Evolutionary conservation across 2,113 vertebrate genomes (phyloP).

Genomic region (Numenius arquata): DNA sequence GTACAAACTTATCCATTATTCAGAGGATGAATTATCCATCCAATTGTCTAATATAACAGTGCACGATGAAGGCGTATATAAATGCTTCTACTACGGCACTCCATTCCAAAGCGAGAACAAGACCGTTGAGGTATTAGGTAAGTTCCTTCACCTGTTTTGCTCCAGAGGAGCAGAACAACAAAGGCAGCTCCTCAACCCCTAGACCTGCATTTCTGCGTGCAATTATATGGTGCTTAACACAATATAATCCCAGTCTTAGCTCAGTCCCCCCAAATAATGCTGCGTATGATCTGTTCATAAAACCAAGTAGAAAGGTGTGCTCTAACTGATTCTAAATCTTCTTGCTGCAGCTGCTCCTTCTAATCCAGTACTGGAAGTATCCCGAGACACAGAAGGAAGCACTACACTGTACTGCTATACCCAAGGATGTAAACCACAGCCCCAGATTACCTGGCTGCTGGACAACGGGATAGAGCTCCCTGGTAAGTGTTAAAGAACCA

Average conservation of each 20-base stretch:
- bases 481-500: background rate
- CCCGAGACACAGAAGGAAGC: background rate
- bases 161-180: background rate
- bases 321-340: background rate
- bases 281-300: background rate
- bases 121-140: conserved; percentile 65
- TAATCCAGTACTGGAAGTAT: conserved; percentile 48
- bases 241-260: background rate
- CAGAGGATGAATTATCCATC: conserved; percentile 49
- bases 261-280: background rate
- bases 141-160: background rate
- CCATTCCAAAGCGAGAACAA: background rate
- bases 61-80: conserved; percentile 66
- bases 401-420: conserved; percentile 53
- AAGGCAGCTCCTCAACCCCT: background rate
- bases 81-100: conserved; percentile 56
- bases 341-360: conserved; percentile 65
- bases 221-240: background rate
- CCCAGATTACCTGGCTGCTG: conserved; percentile 71
- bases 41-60: conserved; percentile 29
- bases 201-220: background rate
- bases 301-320: background rate
- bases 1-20: conserved; percentile 57
- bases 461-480: conserved; percentile 48
- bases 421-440: conserved; percentile 57